Evolutionary conservation across 2,888 invertebrate species (phyloP).

Genomic region (Hipparchia sbordonii): DNA sequence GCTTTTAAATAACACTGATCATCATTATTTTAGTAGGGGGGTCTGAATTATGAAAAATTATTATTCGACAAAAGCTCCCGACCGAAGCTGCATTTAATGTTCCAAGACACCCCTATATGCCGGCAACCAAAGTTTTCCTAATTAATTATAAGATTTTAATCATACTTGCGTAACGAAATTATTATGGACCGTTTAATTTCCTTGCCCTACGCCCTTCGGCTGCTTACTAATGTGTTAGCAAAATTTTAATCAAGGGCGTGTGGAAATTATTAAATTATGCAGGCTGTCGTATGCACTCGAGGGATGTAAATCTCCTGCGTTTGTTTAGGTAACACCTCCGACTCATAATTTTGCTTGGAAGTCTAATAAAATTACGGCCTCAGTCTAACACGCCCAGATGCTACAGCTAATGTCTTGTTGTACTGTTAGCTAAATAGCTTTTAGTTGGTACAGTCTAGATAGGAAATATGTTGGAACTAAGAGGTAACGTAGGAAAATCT

Average conservation of each 20-base stretch:
- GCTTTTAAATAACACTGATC: conserved; percentile 17
- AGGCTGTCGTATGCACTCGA: conserved; percentile 79
- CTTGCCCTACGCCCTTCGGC: conserved; percentile 71
- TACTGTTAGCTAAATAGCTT: conserved; percentile 46
- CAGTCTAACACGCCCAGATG: conserved; percentile 44
- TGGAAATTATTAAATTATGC: conserved; percentile 80
- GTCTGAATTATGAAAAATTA: conserved; percentile 31
- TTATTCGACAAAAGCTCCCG: conserved; percentile 19
- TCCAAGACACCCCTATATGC: conserved; percentile 48
- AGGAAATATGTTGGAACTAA: conserved; percentile 36
- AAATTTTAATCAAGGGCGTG: conserved; percentile 82
- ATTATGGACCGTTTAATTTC: conserved; percentile 81
- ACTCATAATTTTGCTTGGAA: conserved; percentile 50
- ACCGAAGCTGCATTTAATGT: conserved; percentile 53
- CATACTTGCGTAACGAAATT: conserved; percentile 77
- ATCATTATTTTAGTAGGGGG: conserved; percentile 22
- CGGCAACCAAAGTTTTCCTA: conserved; percentile 67
- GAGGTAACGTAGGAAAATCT: not conserved
- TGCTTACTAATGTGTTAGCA: conserved; percentile 76
- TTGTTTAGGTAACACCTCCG: conserved; percentile 63
- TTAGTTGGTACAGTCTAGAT: conserved; percentile 41
- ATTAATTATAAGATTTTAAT: conserved; percentile 81
- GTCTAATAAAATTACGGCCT: conserved; percentile 52
- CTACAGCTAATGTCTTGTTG: conserved; percentile 45
- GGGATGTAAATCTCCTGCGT: conserved; percentile 71